Evolutionary conservation across 2,888 invertebrate genomes (phyloP), one percentile per base, ranked within the genome.

Genomic region (Mayetiola destructor): DNA sequence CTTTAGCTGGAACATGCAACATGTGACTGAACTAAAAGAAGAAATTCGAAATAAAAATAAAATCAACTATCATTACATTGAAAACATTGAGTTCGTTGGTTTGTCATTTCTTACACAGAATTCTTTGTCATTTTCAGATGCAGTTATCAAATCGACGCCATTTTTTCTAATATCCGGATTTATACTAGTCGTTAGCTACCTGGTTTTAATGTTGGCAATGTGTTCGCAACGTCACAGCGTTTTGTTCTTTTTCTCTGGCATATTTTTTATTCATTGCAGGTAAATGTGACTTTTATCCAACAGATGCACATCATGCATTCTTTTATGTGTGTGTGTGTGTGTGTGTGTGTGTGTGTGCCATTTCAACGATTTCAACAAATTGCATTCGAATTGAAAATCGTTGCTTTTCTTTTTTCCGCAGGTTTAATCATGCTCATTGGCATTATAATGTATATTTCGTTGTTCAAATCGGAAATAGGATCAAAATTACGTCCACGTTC

Each of bases 401-500:
- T 8, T 8, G 32, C 14, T 14, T 20, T 30, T 3, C 48, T 27
- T 20, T 27, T 3, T 12, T 29, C 27, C 23, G 18, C 39, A 91
- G 92, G 91, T 69, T 77, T 92, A 61, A 77, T 90, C 62, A 89
- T 92, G 87, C 79, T 92, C 64, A 85, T 88, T 63, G 92, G 90
- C 55, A 80, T 92, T 70, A 88, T 92, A 66, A 88, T 91, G 79
- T 92, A 91, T 79, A 90, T 92, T 76, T 90, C 91, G 58, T 84
- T 89, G 66, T 85, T 92, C 70, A 92, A 92, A 73, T 85, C 90
- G 10, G 91, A 92, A 79, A 80, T 92, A 52, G 90, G 90, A 48
- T 84, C 85, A 66, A 92, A 92, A 72, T 76, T 92, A 59, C 79
- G 88, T 60, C 84, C 90, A 59, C 80, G 84, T 67, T 86, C 88